Base-by-base conservation (phyloP, 2,888 invertebrate species). In the Nymphalis urticae region DNA sequence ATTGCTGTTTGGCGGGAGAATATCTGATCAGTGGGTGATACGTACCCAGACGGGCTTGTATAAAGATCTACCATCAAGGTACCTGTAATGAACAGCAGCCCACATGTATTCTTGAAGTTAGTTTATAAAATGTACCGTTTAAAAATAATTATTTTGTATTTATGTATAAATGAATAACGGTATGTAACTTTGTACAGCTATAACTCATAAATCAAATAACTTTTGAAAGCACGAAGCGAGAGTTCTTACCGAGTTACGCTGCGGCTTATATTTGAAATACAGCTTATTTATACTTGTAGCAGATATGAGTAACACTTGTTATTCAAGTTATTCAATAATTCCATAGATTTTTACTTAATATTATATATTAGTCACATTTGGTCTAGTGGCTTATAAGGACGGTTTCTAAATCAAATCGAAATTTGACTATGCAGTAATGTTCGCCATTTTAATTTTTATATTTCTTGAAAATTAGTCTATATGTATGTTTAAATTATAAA, bases 191-290 rank as follows among this genome's bases (percentile, higher is more conserved):
- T 32, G 17, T 17, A 32, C 16, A 56, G 32, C 32, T 32, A 56
- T 27, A 27, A 32, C 27, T 56, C 54, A 56, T 56, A 56, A 56
- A 56, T 56, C 54, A 56, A 56, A 56, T 56, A 56, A 56, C 27
- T 56, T 56, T 56, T 54, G 54, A 54, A 56, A 32, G 54, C 54
- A n/a, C 27, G 54, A 17, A 32, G 54, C 54, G 54, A 32, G 53
- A 53, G 54, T 56, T 56, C 54, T 56, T 56, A 56, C 54, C 54
- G 54, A 32, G 54, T 21, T 53, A 32, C 24, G 17, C 8, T 17
- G 54, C 32, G 54, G 54, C 54, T 56, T 56, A 53, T 24, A 24
- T 53, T 56, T 56, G 24, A 17, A 56, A 17, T 51, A 51, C 51
- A 19, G 10, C 13, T 10, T 42, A 42, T 4, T 13, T 56, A 17